phyloP scores from a whole-genome alignment of 2,888 invertebrate genomes.

The Galerucella nymphaeae region DNA sequence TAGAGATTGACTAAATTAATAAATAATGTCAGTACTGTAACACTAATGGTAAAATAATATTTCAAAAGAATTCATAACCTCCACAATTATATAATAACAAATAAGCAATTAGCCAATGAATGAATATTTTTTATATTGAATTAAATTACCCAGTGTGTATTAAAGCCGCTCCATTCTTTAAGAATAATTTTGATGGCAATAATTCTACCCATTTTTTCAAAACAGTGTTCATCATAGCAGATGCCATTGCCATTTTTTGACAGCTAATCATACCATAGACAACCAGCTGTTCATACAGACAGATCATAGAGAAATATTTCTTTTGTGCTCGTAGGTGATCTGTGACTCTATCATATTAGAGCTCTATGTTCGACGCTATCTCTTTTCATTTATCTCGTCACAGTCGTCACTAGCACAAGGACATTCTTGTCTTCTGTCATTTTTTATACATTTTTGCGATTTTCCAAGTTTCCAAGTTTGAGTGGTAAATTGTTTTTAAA shows the following conservation, averaged over 20 bases:
- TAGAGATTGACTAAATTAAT: constrained; percentile 61
- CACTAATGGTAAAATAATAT: neutral
- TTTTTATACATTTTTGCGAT: neutral
- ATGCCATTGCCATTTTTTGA: constrained; percentile 44
- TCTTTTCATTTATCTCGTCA: neutral
- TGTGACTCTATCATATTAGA: too few relatives aligned
- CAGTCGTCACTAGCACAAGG: too few relatives aligned
- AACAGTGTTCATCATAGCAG: constrained; percentile 66
- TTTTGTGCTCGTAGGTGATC: neutral
- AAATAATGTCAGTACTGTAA: neutral
- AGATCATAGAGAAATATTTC: neutral
- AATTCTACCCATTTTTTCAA: constrained; percentile 70
- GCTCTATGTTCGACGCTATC: neutral
- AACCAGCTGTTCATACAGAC: too few relatives aligned
- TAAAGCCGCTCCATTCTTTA: constrained; percentile 58
- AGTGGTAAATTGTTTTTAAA: neutral
- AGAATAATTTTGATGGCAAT: constrained; percentile 51
- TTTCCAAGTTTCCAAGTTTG: neutral
- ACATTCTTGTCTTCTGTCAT: neutral
- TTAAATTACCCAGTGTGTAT: constrained; percentile 60
- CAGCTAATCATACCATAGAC: neutral
- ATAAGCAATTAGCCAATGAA: neutral
- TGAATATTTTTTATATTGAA: constrained; percentile 19
- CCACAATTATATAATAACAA: constrained; percentile 51
- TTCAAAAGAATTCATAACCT: constrained; percentile 48